Conservation (phyloP, 2,888 invertebrate species). For the Oxystoma pomonae region DNA sequence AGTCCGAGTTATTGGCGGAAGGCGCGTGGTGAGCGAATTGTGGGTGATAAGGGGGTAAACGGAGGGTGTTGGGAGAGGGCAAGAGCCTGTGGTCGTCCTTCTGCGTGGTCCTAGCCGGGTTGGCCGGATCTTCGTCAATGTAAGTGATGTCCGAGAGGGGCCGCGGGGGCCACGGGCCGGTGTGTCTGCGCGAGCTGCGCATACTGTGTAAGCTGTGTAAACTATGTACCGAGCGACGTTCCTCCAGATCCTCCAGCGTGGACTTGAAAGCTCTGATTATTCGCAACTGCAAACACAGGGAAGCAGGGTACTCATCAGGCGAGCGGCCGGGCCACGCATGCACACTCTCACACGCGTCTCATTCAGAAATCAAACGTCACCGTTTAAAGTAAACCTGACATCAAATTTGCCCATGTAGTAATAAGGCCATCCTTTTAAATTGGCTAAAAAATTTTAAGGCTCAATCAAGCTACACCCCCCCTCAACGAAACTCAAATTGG, state of each 20-base stretch:
- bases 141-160: conserved; percentile 81
- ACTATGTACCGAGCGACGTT: conserved; percentile 97
- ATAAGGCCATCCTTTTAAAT: too few species aligned
- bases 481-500: too few species aligned
- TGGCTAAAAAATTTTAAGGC: too few species aligned
- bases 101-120: conserved; percentile 38
- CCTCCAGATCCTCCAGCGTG: conserved; percentile 98
- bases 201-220: conserved; percentile 89
- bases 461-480: too few species aligned
- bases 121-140: conserved; percentile 48
- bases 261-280: conserved; percentile 99
- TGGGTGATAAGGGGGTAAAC: conserved; percentile 54
- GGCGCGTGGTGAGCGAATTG: conserved; percentile 55
- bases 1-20: conserved; percentile 56
- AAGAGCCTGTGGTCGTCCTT: conserved; percentile 46
- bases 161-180: conserved; percentile 59
- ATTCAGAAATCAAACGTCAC: too few species aligned
- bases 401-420: too few species aligned
- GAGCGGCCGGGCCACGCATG: conserved; percentile 45
- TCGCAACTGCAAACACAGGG: conserved; percentile 92
- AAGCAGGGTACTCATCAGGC: conserved; percentile 50
- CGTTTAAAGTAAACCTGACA: too few species aligned
- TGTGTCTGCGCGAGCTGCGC: conserved; percentile 72
- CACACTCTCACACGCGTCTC: too few species aligned
- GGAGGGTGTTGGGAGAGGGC: conserved; percentile 47